Base-by-base conservation (phyloP, 2,888 invertebrate genomes). In the Augochlorella aurata region DNA sequence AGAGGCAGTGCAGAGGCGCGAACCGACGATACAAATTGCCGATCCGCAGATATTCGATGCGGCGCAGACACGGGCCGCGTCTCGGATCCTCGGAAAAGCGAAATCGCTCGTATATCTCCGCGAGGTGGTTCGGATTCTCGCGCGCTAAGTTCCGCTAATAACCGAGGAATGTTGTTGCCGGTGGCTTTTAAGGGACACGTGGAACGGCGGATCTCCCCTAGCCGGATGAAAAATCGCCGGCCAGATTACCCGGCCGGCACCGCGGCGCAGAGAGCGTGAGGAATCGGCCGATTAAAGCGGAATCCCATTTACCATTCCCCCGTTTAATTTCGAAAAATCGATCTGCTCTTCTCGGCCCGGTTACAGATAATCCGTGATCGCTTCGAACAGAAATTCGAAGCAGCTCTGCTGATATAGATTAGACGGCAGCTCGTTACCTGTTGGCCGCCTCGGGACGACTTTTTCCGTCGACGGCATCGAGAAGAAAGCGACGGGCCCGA, bases 101-200 rank as follows among this genome's bases (percentile, higher is more conserved):
- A 10, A 63, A 44, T 29, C 61, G 63, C 18, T 38, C 38, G 38
- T 63, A 63, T 44, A 18, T 38, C 63, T 38, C 38, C 9, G 9
- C 38, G 38, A 1, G 38, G 10, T n/a, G 38, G 38, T 38, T 63
- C 45, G 45, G 67, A 67, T n/a, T 66, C n/a, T 45, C 45, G 45
- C 45, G 10, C 65, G 65, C 44, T 66, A 45, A 66, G 45, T 66
- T 45, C 44, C 21, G 65, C n/a, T 66, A 66, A 63, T 63, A 63
- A 63, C 38, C 63, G 63, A 63, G 63, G 63, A 63, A 63, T 63
- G 63, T 63, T 63, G 63, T 63, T 38, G 29, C 29, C 63, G 29
- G 29, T 29, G 18, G 63, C 61, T 29, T 24, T 38, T 8, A 21
- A 7, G 24, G 58, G 58, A 58, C 58, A 58, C 61, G 29, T 2